A percentile compares a stretch with the other conserved stretches of the same genome.
Conservation (phyloP, 1,140 invertebrate genomes). For the Tetramorium parvispinum region DNA sequence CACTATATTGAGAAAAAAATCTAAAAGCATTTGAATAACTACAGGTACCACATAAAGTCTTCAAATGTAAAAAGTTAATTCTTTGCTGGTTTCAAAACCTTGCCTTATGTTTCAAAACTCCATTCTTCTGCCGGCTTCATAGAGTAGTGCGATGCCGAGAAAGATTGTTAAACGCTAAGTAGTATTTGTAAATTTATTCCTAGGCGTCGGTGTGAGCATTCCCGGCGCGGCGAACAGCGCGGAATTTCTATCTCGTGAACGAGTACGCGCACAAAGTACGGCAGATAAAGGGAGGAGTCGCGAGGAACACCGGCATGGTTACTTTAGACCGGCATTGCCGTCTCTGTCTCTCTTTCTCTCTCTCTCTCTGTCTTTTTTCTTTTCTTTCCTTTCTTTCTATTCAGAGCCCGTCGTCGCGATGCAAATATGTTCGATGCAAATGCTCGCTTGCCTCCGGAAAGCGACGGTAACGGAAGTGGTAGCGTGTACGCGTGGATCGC, state of each 20-base stretch:
- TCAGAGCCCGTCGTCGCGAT: constrained; percentile 72
- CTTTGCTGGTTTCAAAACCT: background rate
- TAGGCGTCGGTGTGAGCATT: constrained; percentile 39
- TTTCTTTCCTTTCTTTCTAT: constrained; percentile 62
- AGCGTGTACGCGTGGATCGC: constrained; percentile 70
- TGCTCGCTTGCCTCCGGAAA: constrained; percentile 17
- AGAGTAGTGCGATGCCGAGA: background rate
- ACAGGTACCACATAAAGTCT: background rate
- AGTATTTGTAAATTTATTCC: constrained; percentile 39
- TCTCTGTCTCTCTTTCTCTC: constrained; percentile 2
- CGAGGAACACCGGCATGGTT: constrained; percentile 1
- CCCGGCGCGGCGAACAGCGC: background rate
- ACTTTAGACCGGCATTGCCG: background rate
- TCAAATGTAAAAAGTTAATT: background rate
- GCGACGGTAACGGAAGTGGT: constrained; percentile 77
- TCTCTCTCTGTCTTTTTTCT: background rate
- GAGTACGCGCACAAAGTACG: background rate
- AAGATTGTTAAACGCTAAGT: constrained; percentile 16
- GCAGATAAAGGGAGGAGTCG: constrained; percentile 43
- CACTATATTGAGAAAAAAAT: background rate
- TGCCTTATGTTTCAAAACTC: background rate
- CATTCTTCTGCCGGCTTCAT: background rate
- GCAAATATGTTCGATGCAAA: constrained; percentile 73
- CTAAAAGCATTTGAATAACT: background rate
- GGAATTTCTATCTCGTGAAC: constrained; percentile 45